phyloP scores from a whole-genome alignment of 2,888 invertebrate genomes.

The Tholera decimalis region DNA sequence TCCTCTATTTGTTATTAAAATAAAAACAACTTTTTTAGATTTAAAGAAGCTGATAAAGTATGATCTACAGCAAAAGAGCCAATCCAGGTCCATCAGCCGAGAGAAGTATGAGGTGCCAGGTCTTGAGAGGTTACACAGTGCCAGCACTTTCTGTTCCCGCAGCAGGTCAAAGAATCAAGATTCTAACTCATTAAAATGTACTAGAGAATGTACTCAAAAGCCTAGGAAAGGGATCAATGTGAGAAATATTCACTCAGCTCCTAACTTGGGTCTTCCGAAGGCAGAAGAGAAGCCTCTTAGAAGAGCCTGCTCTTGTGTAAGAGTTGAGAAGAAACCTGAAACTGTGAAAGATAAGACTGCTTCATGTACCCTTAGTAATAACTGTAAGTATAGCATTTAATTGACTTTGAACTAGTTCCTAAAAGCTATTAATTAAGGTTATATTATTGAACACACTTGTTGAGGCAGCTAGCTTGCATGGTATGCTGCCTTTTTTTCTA shows the following conservation, averaged over 20 bases:
- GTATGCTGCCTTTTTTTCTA: too few species aligned
- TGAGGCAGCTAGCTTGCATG: neutral
- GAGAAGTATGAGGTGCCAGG: slow-evolving; percentile 71
- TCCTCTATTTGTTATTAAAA: too few species aligned
- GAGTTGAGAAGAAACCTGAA: slow-evolving; percentile 78
- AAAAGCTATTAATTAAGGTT: neutral
- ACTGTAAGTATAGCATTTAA: slow-evolving; percentile 76
- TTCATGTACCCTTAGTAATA: slow-evolving; percentile 71
- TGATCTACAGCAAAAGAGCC: slow-evolving; percentile 85
- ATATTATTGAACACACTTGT: neutral
- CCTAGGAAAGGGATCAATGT: slow-evolving; percentile 61
- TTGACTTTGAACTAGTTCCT: neutral
- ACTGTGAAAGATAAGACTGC: slow-evolving; percentile 69
- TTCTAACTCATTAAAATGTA: slow-evolving; percentile 71
- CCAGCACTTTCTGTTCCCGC: slow-evolving; percentile 87
- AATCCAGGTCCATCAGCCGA: slow-evolving; percentile 61
- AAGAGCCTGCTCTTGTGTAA: slow-evolving; percentile 83
- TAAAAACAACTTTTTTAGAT: slow-evolving; percentile 91
- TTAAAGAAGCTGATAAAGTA: slow-evolving; percentile 93
- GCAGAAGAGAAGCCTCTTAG: slow-evolving; percentile 72
- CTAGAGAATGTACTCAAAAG: slow-evolving; percentile 75
- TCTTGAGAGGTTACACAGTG: slow-evolving; percentile 86
- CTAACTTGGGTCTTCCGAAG: slow-evolving; percentile 73
- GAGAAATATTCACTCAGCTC: slow-evolving; percentile 80
- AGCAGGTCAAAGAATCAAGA: slow-evolving; percentile 77